phyloP scores from a whole-genome alignment of 2,797 vertebrate species.

The Chiropotes sagulatus region DNA sequence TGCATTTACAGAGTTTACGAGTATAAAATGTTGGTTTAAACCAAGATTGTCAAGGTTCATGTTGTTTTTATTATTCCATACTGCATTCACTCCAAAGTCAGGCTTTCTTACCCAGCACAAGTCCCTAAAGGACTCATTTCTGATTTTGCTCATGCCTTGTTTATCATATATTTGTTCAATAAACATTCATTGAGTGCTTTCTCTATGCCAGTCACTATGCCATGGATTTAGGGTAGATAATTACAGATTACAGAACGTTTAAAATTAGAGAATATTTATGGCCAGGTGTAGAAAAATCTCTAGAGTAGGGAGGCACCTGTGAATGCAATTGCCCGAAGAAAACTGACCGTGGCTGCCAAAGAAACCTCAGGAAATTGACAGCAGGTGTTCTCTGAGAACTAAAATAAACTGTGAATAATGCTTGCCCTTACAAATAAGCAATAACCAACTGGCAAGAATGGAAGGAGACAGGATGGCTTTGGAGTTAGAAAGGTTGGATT shows the following conservation, averaged over 20 bases:
- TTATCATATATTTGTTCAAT: constrained; percentile 13
- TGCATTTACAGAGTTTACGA: neutral
- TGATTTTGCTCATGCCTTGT: neutral
- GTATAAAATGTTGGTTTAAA: neutral
- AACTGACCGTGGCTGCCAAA: neutral
- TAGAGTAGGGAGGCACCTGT: neutral
- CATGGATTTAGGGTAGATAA: neutral
- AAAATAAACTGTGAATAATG: neutral
- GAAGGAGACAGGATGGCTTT: neutral
- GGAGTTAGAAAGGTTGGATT: neutral
- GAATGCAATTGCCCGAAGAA: neutral
- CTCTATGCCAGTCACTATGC: neutral
- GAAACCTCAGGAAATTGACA: neutral
- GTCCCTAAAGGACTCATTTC: neutral
- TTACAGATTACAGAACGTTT: neutral
- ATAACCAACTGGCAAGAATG: neutral
- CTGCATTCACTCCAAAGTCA: neutral
- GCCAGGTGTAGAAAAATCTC: neutral
- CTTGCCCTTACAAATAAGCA: neutral
- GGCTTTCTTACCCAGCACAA: neutral
- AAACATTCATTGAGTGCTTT: neutral
- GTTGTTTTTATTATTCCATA: neutral
- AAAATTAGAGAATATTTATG: neutral
- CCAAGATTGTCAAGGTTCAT: neutral
- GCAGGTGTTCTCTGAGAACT: neutral